Percentiles rank a stretch among this genome's conserved stretches.
phyloP scores from a whole-genome alignment of 2,113 vertebrate species.

The Montifringilla adamsi region DNA sequence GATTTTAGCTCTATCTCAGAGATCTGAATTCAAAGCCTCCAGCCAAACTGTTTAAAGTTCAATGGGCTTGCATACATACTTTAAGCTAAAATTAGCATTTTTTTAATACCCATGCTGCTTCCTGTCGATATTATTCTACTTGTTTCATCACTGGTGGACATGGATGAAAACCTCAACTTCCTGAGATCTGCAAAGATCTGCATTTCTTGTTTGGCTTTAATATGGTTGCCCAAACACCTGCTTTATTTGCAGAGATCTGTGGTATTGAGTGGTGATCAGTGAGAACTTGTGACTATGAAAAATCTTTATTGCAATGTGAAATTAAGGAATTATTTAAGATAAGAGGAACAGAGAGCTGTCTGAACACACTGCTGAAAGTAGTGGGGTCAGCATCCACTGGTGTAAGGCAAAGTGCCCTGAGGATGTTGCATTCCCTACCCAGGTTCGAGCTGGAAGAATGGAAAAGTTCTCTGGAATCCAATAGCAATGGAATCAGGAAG shows the following conservation, averaged over 20 bases:
- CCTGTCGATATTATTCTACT: background rate
- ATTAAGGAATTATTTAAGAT: background rate
- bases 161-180: background rate
- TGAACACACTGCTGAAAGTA: background rate
- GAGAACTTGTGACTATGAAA: background rate
- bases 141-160: background rate
- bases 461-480: background rate
- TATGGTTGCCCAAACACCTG: background rate
- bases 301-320: background rate
- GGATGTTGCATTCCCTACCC: background rate
- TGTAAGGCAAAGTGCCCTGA: background rate
- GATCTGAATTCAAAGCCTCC: slow-evolving; percentile 15
- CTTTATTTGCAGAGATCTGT: background rate
- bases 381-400: background rate
- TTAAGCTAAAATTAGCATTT: background rate
- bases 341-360: background rate
- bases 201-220: background rate
- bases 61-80: background rate
- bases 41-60: background rate
- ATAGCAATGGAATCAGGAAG: background rate
- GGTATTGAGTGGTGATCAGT: background rate
- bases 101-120: background rate
- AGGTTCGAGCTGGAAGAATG: background rate
- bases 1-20: slow-evolving; percentile 61
- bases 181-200: background rate